These are phyloP conservation scores for Elephas maximus DNA, from an alignment of 2,113 vertebrate genomes.

Conservation along the genomic window DNA sequence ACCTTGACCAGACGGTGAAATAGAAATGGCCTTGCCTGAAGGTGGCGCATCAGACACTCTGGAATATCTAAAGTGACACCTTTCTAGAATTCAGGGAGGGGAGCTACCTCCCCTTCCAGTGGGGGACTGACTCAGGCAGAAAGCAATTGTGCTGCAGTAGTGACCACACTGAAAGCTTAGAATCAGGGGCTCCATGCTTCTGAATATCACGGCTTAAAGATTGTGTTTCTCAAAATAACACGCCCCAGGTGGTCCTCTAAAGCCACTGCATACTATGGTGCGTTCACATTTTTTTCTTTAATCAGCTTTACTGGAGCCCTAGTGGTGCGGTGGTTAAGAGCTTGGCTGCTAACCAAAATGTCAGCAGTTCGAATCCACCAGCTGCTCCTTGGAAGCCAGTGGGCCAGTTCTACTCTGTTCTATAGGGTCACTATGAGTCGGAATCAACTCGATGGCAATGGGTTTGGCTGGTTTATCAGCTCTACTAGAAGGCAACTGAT, in stretches of 20 bases:
- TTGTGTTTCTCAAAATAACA: background rate
- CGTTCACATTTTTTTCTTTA: background rate
- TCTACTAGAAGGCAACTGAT: background rate
- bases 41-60: background rate
- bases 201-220: background rate
- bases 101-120: background rate
- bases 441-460: background rate
- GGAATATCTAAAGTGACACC: background rate
- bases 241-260: too few species aligned
- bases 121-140: background rate
- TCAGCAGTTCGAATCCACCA: background rate
- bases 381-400: too few species aligned
- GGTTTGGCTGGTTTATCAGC: background rate
- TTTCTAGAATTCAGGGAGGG: background rate
- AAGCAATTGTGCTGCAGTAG: background rate
- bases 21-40: background rate
- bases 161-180: background rate
- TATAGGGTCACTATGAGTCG: background rate
- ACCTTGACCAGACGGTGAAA: background rate
- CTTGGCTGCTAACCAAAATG: background rate
- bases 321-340: background rate
- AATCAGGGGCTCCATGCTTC: accelerated
- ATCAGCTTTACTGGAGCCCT: background rate
- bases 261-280: background rate
- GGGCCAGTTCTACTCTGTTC: too few species aligned